Evolutionary conservation across 2,797 vertebrate species (phyloP).

Genomic region (Platyrinchus mystaceus): DNA sequence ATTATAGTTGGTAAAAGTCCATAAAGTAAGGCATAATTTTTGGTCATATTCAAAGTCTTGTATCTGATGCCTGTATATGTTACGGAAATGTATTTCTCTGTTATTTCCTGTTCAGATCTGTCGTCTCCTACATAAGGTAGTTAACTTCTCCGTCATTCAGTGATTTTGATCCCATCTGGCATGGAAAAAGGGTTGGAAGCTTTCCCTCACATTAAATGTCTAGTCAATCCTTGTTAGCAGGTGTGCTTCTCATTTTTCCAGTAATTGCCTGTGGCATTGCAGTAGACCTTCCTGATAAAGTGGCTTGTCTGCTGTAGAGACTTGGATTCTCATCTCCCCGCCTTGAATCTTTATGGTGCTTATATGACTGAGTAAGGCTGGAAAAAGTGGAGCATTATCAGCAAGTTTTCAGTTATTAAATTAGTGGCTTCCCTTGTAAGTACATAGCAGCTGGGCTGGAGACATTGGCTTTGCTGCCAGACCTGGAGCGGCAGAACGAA

Average conservation of each 20-base stretch:
- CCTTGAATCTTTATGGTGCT: background rate
- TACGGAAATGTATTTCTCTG: background rate
- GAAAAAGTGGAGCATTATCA: background rate
- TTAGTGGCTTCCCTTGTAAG: background rate
- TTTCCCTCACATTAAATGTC: background rate
- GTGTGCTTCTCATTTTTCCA: background rate
- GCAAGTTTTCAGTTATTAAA: background rate
- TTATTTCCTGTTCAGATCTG: background rate
- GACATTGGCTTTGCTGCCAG: background rate
- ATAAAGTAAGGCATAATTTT: background rate
- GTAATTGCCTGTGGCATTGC: background rate
- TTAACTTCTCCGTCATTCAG: background rate
- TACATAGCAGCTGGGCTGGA: background rate
- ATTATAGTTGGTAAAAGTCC: background rate
- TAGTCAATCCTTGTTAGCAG: background rate
- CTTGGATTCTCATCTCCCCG: background rate
- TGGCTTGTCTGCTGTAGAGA: background rate
- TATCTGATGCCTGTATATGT: background rate
- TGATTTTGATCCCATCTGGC: background rate
- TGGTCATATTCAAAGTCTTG: background rate
- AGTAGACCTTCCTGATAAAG: background rate
- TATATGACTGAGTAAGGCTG: background rate
- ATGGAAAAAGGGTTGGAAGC: background rate
- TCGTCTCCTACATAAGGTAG: background rate
- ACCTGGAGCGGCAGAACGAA: background rate